Percentiles rank a stretch among this genome's conserved stretches.
These are phyloP conservation scores for Orchesella flavescens DNA, from an alignment of 2,888 invertebrate species.

Conservation along the genomic window DNA sequence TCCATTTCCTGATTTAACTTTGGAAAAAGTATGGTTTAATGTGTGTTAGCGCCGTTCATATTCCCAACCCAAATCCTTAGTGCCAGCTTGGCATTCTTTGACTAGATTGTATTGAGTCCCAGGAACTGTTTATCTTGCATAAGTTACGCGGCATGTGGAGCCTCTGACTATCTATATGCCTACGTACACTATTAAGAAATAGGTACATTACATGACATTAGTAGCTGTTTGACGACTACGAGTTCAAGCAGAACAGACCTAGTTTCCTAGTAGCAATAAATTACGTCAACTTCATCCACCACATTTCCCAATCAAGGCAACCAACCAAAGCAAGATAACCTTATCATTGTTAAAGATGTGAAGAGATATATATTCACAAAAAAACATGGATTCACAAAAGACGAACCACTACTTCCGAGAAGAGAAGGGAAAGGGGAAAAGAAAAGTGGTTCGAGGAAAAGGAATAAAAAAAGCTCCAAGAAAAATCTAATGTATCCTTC, in stretches of 20 bases:
- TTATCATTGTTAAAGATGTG: conserved; percentile 18
- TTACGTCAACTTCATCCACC: conserved; percentile 63
- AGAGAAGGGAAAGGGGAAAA: conserved; percentile 21
- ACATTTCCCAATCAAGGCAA: conserved; percentile 60
- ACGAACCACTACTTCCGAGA: background rate
- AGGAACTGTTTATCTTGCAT: too few relatives aligned
- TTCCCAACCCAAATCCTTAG: too few relatives aligned
- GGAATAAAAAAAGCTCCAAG: background rate
- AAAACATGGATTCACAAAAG: conserved; percentile 11
- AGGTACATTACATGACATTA: conserved; percentile 27
- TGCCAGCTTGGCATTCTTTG: too few relatives aligned
- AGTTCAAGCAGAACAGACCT: conserved; percentile 32
- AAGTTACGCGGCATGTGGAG: too few relatives aligned
- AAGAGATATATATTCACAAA: background rate
- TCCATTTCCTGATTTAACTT: too few relatives aligned
- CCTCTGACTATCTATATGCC: too few relatives aligned
- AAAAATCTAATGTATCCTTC: conserved; percentile 27
- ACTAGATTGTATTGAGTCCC: too few relatives aligned
- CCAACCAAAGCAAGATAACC: conserved; percentile 36
- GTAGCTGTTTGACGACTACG: conserved; percentile 36
- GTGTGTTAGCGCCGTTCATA: too few relatives aligned
- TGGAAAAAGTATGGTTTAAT: too few relatives aligned
- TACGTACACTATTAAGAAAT: background rate
- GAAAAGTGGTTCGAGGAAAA: conserved; percentile 19
- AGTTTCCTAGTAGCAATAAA: conserved; percentile 55